A percentile compares a stretch with the other conserved stretches of the same genome.
These are phyloP conservation scores for Pyrocoelia pectoralis DNA, from an alignment of 2,888 invertebrate species.

Conservation along the genomic window DNA sequence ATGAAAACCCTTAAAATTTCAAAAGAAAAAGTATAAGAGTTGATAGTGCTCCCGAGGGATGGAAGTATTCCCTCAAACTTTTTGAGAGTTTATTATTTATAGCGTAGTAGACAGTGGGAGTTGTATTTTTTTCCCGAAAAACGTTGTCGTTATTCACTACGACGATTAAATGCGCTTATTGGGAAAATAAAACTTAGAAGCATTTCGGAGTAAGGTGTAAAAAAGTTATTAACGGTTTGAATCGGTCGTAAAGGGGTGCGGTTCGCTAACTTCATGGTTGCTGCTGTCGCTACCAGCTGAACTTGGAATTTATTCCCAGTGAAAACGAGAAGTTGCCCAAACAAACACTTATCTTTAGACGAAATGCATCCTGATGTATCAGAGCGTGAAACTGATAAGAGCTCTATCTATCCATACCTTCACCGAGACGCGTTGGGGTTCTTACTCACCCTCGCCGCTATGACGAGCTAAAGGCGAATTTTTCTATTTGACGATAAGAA, in stretches of 20 bases:
- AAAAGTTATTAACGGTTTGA: conserved; percentile 40
- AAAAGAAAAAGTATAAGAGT: conserved; percentile 31
- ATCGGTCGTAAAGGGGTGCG: conserved; percentile 37
- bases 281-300: conserved; percentile 33
- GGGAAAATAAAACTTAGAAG: conserved; percentile 61
- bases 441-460: neutral
- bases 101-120: conserved; percentile 31
- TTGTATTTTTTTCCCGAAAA: conserved; percentile 39
- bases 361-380: conserved; percentile 23
- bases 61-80: conserved; percentile 29
- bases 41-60: conserved; percentile 31
- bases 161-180: conserved; percentile 71
- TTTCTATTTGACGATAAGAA: neutral
- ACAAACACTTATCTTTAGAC: conserved; percentile 42
- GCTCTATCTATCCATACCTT: conserved; percentile 33
- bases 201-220: conserved; percentile 34
- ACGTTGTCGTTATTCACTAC: conserved; percentile 25
- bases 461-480: neutral
- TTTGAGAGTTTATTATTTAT: conserved; percentile 38
- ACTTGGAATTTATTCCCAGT: conserved; percentile 35
- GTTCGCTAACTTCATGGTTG: conserved; percentile 33
- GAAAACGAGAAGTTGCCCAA: conserved; percentile 37
- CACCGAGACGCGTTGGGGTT: neutral
- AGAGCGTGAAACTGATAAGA: conserved; percentile 45
- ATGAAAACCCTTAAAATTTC: conserved; percentile 30